These are phyloP conservation scores for Brachyhypopomus occidentalis DNA, from an alignment of 2,113 vertebrate genomes.

Conservation along the genomic window DNA sequence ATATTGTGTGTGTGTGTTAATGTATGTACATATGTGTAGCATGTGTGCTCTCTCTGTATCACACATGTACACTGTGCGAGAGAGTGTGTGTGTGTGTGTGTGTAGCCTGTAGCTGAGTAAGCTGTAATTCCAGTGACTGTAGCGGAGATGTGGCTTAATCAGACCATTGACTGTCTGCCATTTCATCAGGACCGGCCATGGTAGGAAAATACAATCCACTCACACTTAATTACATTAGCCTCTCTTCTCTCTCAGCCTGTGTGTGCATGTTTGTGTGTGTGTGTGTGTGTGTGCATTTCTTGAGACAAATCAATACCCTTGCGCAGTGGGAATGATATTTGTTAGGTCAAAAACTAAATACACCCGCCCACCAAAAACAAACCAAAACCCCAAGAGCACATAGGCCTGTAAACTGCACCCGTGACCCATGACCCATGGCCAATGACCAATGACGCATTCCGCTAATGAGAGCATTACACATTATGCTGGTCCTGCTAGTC, in stretches of 20 bases:
- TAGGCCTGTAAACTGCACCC: neutral
- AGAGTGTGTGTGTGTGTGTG: slow-evolving; percentile 23
- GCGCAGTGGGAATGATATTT: slow-evolving; percentile 69
- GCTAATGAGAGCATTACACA: slow-evolving; percentile 28
- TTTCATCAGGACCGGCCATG: slow-evolving; percentile 74
- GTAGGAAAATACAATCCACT: slow-evolving; percentile 82
- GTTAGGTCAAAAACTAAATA: slow-evolving; percentile 48
- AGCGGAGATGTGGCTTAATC: slow-evolving; percentile 84
- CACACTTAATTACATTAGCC: slow-evolving; percentile 82
- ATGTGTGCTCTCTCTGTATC: too few relatives aligned
- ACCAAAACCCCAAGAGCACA: slow-evolving; percentile 3
- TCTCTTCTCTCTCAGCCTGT: slow-evolving; percentile 23
- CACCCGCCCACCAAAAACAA: neutral
- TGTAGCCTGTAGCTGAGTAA: slow-evolving; percentile 46
- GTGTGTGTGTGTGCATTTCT: slow-evolving; percentile 40
- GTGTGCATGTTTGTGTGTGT: slow-evolving; percentile 30
- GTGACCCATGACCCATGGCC: neutral
- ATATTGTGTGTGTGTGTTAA: neutral
- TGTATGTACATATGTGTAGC: slow-evolving; percentile 8
- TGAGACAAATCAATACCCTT: slow-evolving; percentile 83
- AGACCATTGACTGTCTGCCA: slow-evolving; percentile 84
- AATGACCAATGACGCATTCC: neutral
- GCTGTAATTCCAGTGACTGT: slow-evolving; percentile 76
- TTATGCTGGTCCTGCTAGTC: slow-evolving; percentile 46
- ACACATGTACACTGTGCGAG: too few relatives aligned